phyloP scores from a whole-genome alignment of 2,888 invertebrate genomes.

The Macrostomum cliftonense region DNA sequence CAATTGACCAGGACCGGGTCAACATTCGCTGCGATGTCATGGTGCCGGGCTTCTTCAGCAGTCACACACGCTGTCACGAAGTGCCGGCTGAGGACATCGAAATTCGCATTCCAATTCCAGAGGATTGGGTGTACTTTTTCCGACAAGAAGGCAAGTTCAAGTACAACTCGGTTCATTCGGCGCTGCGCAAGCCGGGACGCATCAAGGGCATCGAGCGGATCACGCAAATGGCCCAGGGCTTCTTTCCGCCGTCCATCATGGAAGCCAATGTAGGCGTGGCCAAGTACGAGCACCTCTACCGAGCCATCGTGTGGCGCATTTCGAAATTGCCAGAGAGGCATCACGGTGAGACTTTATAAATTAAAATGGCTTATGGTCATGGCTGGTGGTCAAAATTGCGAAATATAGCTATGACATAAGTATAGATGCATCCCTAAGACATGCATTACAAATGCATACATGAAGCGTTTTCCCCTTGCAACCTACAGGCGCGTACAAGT shows the following conservation, averaged over 20 bases:
- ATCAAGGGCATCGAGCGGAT: slow-evolving; percentile 41
- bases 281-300: slow-evolving; percentile 94
- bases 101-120: slow-evolving; percentile 76
- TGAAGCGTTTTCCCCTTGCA: too few relatives aligned
- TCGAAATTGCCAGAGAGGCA: slow-evolving; percentile 90
- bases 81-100: slow-evolving; percentile 60
- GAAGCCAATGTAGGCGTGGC: slow-evolving; percentile 68
- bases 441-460: too few relatives aligned
- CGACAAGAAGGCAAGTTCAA: slow-evolving; percentile 91
- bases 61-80: slow-evolving; percentile 79
- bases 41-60: slow-evolving; percentile 86
- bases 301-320: slow-evolving; percentile 93
- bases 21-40: slow-evolving; percentile 82
- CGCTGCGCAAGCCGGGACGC: slow-evolving; percentile 45
- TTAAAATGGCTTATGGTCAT: too few relatives aligned
- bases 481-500: slow-evolving; percentile 81
- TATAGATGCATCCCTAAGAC: too few relatives aligned
- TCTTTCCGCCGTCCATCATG: slow-evolving; percentile 26
- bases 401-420: too few relatives aligned
- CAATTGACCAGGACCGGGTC: slow-evolving; percentile 46
- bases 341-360: slow-evolving; percentile 58
- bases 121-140: slow-evolving; percentile 97
- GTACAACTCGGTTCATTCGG: slow-evolving; percentile 83
- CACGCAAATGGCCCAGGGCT: slow-evolving; percentile 34
- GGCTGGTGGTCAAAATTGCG: too few relatives aligned